Evolutionary conservation across 2,888 invertebrate genomes (phyloP).

Genomic region (Eupithecia centaureata): DNA sequence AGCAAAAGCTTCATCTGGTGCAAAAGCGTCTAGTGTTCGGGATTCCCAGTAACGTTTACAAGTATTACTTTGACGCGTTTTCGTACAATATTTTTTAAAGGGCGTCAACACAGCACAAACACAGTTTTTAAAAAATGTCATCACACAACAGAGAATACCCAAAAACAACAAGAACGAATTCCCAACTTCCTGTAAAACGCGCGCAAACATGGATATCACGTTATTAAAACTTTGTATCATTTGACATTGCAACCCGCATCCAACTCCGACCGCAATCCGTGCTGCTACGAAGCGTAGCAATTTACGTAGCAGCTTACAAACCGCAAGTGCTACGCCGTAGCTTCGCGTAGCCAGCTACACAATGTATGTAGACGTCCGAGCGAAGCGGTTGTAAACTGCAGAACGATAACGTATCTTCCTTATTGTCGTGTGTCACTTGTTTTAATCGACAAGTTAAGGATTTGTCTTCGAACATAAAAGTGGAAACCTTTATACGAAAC

Average conservation of each 20-base stretch:
- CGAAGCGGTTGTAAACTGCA: too few species aligned
- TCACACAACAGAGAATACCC: background rate
- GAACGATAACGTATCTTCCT: background rate
- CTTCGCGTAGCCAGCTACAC: constrained; percentile 22
- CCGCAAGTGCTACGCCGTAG: constrained; percentile 35
- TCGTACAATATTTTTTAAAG: too few species aligned
- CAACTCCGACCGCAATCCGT: constrained; percentile 21
- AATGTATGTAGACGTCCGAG: background rate
- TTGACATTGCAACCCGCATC: constrained; percentile 21
- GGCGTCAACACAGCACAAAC: background rate
- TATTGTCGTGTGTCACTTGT: background rate
- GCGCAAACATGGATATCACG: constrained; percentile 17
- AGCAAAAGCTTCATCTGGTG: too few species aligned
- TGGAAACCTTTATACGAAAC: too few species aligned
- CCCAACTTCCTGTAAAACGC: background rate
- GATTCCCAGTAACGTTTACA: too few species aligned
- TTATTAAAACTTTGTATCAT: constrained; percentile 28
- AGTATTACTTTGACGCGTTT: too few species aligned
- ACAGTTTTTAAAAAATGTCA: background rate
- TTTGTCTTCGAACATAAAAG: too few species aligned
- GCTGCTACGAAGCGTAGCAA: constrained; percentile 38
- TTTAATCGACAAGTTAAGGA: too few species aligned
- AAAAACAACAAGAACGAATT: constrained; percentile 8
- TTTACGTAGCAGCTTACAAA: constrained; percentile 33
- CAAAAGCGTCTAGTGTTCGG: too few species aligned